These are phyloP conservation scores for Herminia tarsipennalis DNA, from an alignment of 2,888 invertebrate species.

Conservation along the genomic window DNA sequence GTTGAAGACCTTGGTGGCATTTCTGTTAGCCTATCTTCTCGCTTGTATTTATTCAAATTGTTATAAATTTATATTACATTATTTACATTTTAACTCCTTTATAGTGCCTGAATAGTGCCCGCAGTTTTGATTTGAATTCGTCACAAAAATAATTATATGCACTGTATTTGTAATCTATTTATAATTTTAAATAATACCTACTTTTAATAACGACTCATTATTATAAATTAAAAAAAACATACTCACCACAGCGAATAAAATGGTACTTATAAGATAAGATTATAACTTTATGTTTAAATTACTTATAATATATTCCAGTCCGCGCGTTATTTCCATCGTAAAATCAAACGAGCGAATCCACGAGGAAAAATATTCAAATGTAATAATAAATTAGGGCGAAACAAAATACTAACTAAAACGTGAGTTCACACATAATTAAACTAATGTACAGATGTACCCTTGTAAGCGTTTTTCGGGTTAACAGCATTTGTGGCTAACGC, in stretches of 20 bases:
- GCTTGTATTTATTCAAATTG: too few species aligned
- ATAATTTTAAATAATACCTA: too few species aligned
- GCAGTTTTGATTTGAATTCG: too few species aligned
- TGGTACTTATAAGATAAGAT: too few species aligned
- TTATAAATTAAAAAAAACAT: too few species aligned
- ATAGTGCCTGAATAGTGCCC: background rate
- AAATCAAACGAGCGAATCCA: constrained; percentile 21
- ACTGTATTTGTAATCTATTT: too few species aligned
- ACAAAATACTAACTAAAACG: constrained; percentile 57
- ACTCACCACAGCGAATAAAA: too few species aligned
- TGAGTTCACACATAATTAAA: constrained; percentile 71
- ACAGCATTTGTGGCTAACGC: constrained; percentile 16
- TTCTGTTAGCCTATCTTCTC: too few species aligned
- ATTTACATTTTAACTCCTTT: background rate
- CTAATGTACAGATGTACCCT: constrained; percentile 55
- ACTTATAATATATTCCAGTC: background rate
- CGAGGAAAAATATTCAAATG: constrained; percentile 49
- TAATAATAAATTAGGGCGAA: constrained; percentile 54
- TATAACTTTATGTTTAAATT: too few species aligned
- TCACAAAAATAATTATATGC: too few species aligned
- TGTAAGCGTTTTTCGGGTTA: constrained; percentile 41
- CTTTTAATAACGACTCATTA: too few species aligned
- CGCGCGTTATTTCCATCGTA: constrained; percentile 5
- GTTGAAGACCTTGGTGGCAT: too few species aligned
- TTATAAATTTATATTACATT: background rate